phyloP scores from a whole-genome alignment of 2,113 vertebrate genomes.

The Silurus asotus region DNA sequence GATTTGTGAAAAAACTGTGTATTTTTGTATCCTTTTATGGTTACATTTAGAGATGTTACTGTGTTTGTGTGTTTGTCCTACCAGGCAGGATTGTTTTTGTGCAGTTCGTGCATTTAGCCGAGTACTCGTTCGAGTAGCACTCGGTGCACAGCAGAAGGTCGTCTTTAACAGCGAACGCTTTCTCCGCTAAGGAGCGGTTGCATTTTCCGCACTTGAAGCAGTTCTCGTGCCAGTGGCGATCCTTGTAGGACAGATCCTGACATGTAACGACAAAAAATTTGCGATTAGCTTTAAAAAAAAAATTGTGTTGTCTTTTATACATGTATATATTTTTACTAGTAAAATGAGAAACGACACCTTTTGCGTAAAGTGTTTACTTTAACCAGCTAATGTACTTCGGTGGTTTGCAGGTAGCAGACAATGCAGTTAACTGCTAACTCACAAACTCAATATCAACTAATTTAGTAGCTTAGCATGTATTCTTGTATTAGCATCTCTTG shows the following conservation, averaged over 20 bases:
- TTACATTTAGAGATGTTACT: not conserved
- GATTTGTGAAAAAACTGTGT: not conserved
- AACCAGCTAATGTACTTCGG: too few species aligned
- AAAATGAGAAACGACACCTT: not conserved
- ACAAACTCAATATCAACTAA: not conserved
- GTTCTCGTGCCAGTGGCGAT: slow-evolving; percentile 94
- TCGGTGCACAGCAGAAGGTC: slow-evolving; percentile 91
- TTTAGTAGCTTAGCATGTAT: not conserved
- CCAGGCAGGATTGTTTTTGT: slow-evolving; percentile 97
- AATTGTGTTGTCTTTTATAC: not conserved
- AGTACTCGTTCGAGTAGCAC: slow-evolving; percentile 91
- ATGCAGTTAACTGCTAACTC: not conserved
- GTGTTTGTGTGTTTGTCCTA: slow-evolving; percentile 57
- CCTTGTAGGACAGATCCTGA: slow-evolving; percentile 96
- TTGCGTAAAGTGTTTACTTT: too few species aligned
- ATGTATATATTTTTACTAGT: not conserved
- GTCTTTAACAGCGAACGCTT: slow-evolving; percentile 92
- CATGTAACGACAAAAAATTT: slow-evolving; percentile 42
- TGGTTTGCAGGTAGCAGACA: not conserved
- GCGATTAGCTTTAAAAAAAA: not conserved
- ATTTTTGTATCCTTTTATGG: not conserved
- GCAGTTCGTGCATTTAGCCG: slow-evolving; percentile 90
- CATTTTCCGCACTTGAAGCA: slow-evolving; percentile 94
- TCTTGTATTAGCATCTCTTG: not conserved
- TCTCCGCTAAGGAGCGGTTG: slow-evolving; percentile 87